Conservation (phyloP, 2,888 invertebrate genomes). For the Melanophora roralis region DNA sequence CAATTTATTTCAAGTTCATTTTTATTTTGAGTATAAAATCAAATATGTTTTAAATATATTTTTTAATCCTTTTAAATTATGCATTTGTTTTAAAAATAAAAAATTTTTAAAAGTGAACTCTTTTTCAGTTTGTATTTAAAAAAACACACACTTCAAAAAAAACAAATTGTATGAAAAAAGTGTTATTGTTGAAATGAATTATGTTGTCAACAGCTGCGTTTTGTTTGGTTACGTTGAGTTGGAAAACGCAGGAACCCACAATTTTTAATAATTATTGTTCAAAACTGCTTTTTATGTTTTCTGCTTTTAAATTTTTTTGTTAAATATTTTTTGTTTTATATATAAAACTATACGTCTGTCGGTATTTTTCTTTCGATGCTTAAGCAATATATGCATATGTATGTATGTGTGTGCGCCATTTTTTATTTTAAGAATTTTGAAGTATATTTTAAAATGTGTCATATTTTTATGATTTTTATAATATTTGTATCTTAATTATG, state of each 20-base stretch:
- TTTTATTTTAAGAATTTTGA: background rate
- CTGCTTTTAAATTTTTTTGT: background rate
- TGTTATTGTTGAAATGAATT: constrained; percentile 66
- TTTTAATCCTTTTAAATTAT: constrained; percentile 59
- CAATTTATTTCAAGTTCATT: constrained; percentile 58
- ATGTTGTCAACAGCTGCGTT: constrained; percentile 75
- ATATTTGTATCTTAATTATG: constrained; percentile 51
- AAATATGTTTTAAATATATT: constrained; percentile 30
- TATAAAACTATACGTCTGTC: too few relatives aligned
- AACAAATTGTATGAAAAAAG: constrained; percentile 2
- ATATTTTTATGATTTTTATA: constrained; percentile 26
- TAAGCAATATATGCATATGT: background rate
- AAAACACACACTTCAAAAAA: background rate
- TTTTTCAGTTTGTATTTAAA: constrained; percentile 35
- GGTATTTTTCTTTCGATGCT: background rate
- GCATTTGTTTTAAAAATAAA: constrained; percentile 25
- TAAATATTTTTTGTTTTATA: background rate
- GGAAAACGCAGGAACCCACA: background rate
- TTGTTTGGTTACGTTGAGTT: background rate
- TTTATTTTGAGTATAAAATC: constrained; percentile 48
- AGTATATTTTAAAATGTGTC: background rate
- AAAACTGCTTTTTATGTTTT: background rate
- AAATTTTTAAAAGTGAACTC: background rate
- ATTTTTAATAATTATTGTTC: background rate
- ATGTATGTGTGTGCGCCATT: background rate